Evolutionary conservation across 2,888 invertebrate genomes (phyloP).

Genomic region (Tenthredo mesomela): DNA sequence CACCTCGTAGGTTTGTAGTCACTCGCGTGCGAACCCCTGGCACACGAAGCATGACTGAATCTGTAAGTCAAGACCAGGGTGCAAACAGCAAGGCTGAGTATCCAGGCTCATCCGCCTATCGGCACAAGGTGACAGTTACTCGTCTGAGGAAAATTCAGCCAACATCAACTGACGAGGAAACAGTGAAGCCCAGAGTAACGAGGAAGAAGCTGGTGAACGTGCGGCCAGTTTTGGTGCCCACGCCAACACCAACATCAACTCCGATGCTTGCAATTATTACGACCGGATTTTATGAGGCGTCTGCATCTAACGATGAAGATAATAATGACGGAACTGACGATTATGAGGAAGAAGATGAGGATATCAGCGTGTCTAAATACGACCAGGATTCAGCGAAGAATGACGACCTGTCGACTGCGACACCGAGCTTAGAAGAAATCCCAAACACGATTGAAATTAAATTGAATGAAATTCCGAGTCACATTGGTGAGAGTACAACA

Average conservation of each 20-base stretch:
- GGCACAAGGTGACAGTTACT: constrained; percentile 74
- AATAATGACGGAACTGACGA: constrained; percentile 63
- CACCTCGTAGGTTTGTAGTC: constrained; percentile 70
- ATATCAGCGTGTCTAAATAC: constrained; percentile 54
- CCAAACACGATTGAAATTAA: constrained; percentile 66
- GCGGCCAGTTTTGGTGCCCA: constrained; percentile 64
- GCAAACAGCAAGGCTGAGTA: constrained; percentile 17
- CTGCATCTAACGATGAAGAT: constrained; percentile 64
- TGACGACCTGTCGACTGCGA: constrained; percentile 55
- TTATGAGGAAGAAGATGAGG: constrained; percentile 53
- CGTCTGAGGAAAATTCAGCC: constrained; percentile 72
- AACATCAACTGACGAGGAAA: constrained; percentile 57
- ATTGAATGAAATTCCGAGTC: constrained; percentile 55
- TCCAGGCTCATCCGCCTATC: not conserved
- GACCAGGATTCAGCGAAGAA: constrained; percentile 15
- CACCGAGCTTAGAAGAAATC: constrained; percentile 67
- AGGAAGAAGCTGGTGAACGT: constrained; percentile 73
- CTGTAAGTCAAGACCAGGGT: constrained; percentile 29
- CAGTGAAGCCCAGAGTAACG: constrained; percentile 64
- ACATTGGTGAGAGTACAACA: constrained; percentile 44
- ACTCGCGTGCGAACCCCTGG: constrained; percentile 69
- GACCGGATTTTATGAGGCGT: constrained; percentile 71
- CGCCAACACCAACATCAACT: constrained; percentile 67
- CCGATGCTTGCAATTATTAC: constrained; percentile 74
- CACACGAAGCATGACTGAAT: constrained; percentile 56